Percentiles rank a stretch among this genome's conserved stretches.
phyloP scores from a whole-genome alignment of 2,888 invertebrate genomes.

The Stenodera caucasica region DNA sequence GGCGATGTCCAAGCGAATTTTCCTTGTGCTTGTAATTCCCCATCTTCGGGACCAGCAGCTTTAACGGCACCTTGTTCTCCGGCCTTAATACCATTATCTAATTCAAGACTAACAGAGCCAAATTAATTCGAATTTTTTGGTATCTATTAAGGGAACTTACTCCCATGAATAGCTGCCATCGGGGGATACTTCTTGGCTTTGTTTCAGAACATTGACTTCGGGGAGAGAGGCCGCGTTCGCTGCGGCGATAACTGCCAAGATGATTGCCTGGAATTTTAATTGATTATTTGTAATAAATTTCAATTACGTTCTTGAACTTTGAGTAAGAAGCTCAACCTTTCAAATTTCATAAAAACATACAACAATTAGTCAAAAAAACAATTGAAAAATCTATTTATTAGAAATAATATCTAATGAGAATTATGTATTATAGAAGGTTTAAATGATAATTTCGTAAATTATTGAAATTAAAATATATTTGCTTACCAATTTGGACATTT shows the following conservation, averaged over 20 bases:
- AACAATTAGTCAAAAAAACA: background rate
- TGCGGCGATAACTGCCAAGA: background rate
- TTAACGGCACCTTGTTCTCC: constrained; percentile 10
- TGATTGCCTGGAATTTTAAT: background rate
- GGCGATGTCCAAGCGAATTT: constrained; percentile 48
- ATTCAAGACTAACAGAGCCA: background rate
- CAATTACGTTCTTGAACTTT: background rate
- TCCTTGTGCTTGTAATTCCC: constrained; percentile 51
- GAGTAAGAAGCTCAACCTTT: background rate
- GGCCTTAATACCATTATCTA: constrained; percentile 13
- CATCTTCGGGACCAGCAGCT: constrained; percentile 50
- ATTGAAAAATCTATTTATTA: no score
- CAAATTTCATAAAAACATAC: background rate
- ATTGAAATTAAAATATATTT: background rate
- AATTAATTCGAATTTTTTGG: no score
- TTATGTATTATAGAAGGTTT: no score
- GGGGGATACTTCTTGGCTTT: background rate
- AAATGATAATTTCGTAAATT: no score
- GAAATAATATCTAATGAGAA: no score
- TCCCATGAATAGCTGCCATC: background rate
- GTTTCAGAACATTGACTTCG: background rate
- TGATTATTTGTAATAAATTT: no score
- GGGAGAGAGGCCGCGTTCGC: background rate
- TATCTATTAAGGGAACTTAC: background rate
- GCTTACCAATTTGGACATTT: constrained; percentile 3